Conservation (phyloP, 2,888 invertebrate species). For the Sarcophaga carnaria region DNA sequence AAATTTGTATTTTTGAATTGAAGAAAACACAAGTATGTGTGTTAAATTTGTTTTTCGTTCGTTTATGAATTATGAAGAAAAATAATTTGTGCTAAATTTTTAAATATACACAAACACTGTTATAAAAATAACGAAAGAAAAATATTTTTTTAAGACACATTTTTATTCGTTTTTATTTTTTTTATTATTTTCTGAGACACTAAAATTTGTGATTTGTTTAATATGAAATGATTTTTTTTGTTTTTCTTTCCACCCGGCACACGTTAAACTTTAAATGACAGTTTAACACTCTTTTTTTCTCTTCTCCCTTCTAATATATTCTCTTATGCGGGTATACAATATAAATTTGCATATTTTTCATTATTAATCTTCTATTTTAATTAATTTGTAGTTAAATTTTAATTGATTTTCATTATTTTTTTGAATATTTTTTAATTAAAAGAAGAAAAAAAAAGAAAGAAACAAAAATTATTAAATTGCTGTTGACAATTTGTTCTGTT, state of each 20-base stretch:
- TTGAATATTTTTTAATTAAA: constrained; percentile 23
- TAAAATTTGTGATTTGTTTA: constrained; percentile 7
- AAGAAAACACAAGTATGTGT: neutral
- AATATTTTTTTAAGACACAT: neutral
- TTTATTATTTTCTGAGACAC: neutral
- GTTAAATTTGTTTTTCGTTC: constrained; percentile 35
- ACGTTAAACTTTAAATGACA: constrained; percentile 50
- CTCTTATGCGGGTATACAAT: neutral
- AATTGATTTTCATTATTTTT: constrained; percentile 6
- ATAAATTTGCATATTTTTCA: constrained; percentile 16
- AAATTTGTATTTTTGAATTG: constrained; percentile 7
- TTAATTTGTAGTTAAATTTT: constrained; percentile 20
- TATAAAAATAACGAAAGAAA: constrained; percentile 7
- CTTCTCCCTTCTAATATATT: no score
- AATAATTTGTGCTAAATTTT: constrained; percentile 67
- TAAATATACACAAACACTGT: constrained; percentile 24
- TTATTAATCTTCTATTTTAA: constrained; percentile 17
- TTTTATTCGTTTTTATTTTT: neutral
- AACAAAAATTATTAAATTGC: constrained; percentile 8
- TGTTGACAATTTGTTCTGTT: constrained; percentile 6
- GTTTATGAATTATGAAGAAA: constrained; percentile 67
- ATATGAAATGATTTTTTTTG: constrained; percentile 22
- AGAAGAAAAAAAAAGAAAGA: neutral
- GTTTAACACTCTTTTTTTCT: constrained; percentile 34
- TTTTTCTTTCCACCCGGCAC: constrained; percentile 67